Conservation (phyloP, 2,113 vertebrate genomes). For the Ia io region DNA sequence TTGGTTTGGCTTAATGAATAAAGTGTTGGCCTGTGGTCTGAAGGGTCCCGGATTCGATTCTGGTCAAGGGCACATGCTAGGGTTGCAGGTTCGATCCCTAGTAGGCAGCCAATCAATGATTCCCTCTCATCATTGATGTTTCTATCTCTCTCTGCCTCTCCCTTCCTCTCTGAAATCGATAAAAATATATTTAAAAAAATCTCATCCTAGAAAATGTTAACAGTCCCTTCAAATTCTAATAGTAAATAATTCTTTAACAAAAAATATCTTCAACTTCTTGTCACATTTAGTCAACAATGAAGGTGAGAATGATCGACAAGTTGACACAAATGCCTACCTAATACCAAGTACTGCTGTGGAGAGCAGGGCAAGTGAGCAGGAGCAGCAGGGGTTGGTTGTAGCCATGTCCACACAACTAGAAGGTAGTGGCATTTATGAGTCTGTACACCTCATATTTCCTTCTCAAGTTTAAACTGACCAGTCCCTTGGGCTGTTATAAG, state of each 20-base stretch:
- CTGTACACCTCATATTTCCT: not conserved
- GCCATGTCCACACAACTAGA: not conserved
- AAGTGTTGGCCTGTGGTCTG: too few relatives aligned
- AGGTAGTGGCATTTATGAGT: not conserved
- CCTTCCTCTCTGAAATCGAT: too few relatives aligned
- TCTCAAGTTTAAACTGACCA: not conserved
- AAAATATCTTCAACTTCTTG: not conserved
- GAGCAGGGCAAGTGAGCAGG: not conserved
- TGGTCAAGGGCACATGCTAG: too few relatives aligned
- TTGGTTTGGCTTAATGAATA: too few relatives aligned
- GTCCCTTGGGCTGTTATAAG: not conserved
- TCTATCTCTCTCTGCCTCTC: too few relatives aligned
- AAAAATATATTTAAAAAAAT: not conserved
- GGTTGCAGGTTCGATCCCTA: too few relatives aligned
- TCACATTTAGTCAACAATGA: not conserved
- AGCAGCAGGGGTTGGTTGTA: not conserved
- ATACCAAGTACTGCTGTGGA: not conserved
- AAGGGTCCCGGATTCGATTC: too few relatives aligned
- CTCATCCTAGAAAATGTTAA: not conserved
- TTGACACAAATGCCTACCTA: not conserved
- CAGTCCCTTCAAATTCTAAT: not conserved
- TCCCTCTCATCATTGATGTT: too few relatives aligned
- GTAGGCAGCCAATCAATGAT: too few relatives aligned
- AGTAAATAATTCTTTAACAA: not conserved
- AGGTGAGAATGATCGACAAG: not conserved